Percentiles rank a stretch among this genome's conserved stretches.
Conservation (phyloP, 2,113 vertebrate species). For the Chaetodon trifascialis region DNA sequence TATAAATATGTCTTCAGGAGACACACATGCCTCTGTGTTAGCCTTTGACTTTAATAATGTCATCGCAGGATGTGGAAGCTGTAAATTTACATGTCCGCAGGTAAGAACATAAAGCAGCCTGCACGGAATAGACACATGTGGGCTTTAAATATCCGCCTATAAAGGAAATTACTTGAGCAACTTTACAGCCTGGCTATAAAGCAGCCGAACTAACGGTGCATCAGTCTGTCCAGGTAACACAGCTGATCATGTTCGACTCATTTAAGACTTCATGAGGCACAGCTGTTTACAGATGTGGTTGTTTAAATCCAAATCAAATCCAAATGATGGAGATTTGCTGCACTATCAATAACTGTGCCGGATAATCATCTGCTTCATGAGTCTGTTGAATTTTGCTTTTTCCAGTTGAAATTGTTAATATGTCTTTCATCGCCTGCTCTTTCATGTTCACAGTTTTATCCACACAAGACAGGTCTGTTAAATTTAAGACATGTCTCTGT, state of each 20-base stretch:
- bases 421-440: background rate
- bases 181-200: conserved; percentile 10
- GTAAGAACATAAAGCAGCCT: conserved; percentile 1
- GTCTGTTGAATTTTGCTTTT: background rate
- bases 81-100: background rate
- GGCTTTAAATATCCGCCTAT: background rate
- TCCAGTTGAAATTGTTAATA: background rate
- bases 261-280: background rate
- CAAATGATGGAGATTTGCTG: background rate
- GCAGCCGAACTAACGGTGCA: background rate
- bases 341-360: no score
- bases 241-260: background rate
- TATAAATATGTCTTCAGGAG: background rate
- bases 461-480: background rate
- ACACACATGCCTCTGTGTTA: background rate
- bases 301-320: background rate
- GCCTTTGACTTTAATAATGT: background rate
- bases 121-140: background rate
- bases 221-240: background rate
- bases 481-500: background rate
- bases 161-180: background rate
- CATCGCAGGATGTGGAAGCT: background rate
- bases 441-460: background rate
- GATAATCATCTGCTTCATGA: no score
- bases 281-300: background rate